phyloP scores from a whole-genome alignment of 2,888 invertebrate species.

The Pammene aurita region DNA sequence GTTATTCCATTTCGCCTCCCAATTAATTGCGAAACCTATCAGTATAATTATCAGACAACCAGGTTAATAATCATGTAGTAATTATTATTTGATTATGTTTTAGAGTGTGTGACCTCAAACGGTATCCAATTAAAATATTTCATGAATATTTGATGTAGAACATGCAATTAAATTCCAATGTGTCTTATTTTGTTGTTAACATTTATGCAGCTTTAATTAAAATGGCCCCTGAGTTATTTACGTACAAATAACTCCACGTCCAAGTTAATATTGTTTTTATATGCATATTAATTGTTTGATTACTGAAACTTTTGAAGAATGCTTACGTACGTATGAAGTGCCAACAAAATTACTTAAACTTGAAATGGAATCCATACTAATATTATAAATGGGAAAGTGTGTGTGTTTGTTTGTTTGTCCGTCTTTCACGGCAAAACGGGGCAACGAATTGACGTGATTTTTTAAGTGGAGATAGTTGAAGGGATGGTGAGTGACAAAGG shows the following conservation, averaged over 20 bases:
- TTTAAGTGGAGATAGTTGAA: too few species aligned
- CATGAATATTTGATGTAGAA: not conserved
- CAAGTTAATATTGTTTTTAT: not conserved
- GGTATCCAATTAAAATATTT: not conserved
- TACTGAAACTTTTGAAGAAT: conserved; percentile 8
- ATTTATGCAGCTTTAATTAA: not conserved
- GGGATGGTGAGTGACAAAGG: too few species aligned
- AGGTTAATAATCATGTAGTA: too few species aligned
- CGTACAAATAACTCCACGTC: conserved; percentile 1
- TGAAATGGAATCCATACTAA: too few species aligned
- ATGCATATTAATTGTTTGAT: conserved; percentile 4
- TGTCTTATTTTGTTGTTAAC: conserved; percentile 7
- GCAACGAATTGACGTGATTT: too few species aligned
- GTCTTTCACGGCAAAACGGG: too few species aligned
- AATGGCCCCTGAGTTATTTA: not conserved
- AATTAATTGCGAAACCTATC: too few species aligned
- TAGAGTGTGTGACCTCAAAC: not conserved
- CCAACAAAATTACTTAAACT: not conserved
- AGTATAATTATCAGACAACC: too few species aligned
- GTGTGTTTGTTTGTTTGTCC: too few species aligned
- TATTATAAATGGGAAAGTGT: too few species aligned
- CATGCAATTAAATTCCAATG: not conserved
- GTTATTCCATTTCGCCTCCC: too few species aligned
- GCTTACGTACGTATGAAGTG: not conserved
- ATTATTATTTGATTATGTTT: too few species aligned